Base-by-base conservation (phyloP, 2,797 vertebrate species). In the Leucoraja ocellata region DNA sequence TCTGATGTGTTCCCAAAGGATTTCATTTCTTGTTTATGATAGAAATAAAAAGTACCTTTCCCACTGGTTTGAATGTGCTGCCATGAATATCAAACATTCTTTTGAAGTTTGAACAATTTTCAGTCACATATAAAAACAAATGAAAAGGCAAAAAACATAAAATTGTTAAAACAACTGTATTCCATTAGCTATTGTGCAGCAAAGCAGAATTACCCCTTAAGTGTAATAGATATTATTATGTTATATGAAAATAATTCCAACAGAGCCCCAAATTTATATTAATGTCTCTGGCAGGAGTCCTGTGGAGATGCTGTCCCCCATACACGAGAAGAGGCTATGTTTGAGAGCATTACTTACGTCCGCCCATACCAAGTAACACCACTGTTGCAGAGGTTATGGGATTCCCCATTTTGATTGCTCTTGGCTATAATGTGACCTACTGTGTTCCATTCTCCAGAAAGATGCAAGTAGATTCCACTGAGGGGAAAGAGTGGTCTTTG, bases 21-120 rank as follows among this genome's bases (percentile, higher is more conserved):
- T 76, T 92, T 92, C 73, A 92, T 92, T 54, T 76, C 36, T 76
- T 76, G 90, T 76, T 92, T 92, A 46, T 68, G 25, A 76, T 92
- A 39, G 39, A 28, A 92, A 54, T 46, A 91, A 91, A 39, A 71
- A 25, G 71, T 6, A 28, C 36, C 90, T 91, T 91, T 71, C n/a
- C 74, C 68, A 39, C 25, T 74, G 36, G 23, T 14, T 91, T 74
- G 46, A 74, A 92, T 92, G 23, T 74, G 71, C 71, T 92, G 71
- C 90, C 25, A 73, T 76, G 68, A 23, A 21, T 39, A 58, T 54
- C 71, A 74, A 74, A 74, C 14, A 16, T 92, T 39, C 11, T 76
- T 91, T 91, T 74, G 32, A 46, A 74, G 73, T 68, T n/a, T 36
- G n/a, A 76, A 92, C 32, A 18, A 23, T 39, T 74, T 91, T 91